Percentiles rank a stretch among this genome's conserved stretches.
Conservation (phyloP, 2,113 vertebrate genomes). For the Meriones unguiculatus region DNA sequence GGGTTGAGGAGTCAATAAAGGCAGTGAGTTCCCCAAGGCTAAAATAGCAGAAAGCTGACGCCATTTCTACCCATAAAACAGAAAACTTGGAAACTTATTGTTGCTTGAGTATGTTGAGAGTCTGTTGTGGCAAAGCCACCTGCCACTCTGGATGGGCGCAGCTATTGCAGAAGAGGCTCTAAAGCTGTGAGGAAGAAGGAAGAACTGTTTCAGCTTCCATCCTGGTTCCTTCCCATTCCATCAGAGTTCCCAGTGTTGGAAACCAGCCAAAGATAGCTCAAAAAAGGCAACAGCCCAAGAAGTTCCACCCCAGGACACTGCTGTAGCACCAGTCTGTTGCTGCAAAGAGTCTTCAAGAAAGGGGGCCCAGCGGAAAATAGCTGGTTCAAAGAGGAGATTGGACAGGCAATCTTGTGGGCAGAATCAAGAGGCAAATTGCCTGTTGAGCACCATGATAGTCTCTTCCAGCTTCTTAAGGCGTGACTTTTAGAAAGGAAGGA, state of each 20-base stretch:
- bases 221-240: not conserved
- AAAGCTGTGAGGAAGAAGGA: too few species aligned
- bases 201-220: not conserved
- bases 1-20: not conserved
- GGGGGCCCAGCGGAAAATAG: not conserved
- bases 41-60: not conserved
- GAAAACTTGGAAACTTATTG: not conserved
- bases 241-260: not conserved
- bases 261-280: not conserved
- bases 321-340: rapidly evolving
- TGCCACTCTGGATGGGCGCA: not conserved
- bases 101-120: not conserved
- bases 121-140: not conserved
- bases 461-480: not conserved
- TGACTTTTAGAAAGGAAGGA: not conserved
- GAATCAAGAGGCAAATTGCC: constrained; percentile 50
- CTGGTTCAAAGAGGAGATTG: constrained; percentile 31
- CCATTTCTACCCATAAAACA: not conserved
- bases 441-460: not conserved
- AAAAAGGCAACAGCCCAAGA: too few species aligned
- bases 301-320: not conserved
- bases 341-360: not conserved
- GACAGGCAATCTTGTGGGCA: constrained; percentile 62
- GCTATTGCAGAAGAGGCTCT: not conserved
- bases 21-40: not conserved